Evolutionary conservation across 2,113 vertebrate genomes (phyloP).

Genomic region (Mellivora capensis): DNA sequence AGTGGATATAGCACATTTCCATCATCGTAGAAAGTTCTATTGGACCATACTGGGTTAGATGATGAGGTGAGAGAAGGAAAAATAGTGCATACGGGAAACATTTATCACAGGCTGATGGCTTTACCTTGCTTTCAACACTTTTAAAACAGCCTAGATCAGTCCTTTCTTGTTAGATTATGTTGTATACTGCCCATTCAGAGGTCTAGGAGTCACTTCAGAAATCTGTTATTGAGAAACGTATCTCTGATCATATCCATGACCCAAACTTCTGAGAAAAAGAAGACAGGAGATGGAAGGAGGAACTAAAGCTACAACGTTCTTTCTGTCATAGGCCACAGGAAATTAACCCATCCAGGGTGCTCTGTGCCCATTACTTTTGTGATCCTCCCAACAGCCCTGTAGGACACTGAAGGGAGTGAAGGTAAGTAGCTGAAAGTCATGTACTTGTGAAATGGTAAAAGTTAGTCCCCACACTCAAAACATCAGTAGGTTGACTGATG

Average conservation of each 20-base stretch:
- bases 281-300: neutral
- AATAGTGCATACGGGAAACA: neutral
- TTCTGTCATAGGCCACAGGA: neutral
- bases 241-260: neutral
- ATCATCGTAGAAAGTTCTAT: neutral
- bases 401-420: neutral
- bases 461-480: neutral
- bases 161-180: neutral
- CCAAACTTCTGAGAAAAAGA: slow-evolving; percentile 23
- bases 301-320: neutral
- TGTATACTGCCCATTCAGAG: neutral
- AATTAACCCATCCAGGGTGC: neutral
- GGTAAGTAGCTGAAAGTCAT: too few species aligned
- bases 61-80: neutral
- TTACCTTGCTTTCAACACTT: neutral
- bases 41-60: neutral
- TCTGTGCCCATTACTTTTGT: neutral
- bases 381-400: neutral
- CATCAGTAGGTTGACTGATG: neutral
- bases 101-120: neutral
- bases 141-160: neutral
- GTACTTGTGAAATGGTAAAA: neutral
- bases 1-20: neutral
- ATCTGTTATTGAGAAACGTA: neutral
- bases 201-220: slow-evolving; percentile 33